phyloP scores from a whole-genome alignment of 2,113 vertebrate species.

The Merops nubicus region DNA sequence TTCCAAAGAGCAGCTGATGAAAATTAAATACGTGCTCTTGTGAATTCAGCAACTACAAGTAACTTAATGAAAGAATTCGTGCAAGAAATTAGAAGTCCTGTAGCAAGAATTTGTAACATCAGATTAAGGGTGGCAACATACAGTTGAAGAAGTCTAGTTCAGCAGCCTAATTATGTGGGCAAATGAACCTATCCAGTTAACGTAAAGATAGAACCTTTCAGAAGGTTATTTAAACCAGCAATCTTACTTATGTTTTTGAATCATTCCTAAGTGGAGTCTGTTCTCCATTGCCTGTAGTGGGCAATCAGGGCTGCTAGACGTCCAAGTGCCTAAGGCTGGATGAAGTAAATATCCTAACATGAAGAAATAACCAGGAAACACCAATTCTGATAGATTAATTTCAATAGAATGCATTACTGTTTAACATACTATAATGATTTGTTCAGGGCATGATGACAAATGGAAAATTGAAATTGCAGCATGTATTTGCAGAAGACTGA shows the following conservation, averaged over 20 bases:
- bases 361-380: not conserved
- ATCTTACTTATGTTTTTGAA: not conserved
- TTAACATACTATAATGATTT: not conserved
- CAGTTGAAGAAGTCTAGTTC: not conserved
- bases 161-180: not conserved
- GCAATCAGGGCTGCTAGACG: not conserved
- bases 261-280: not conserved
- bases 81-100: not conserved
- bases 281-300: not conserved
- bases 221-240: not conserved
- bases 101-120: not conserved
- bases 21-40: not conserved
- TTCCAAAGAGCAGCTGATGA: not conserved
- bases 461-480: not conserved
- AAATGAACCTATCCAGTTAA: not conserved
- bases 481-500: not conserved
- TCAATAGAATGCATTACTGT: not conserved
- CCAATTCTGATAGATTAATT: not conserved
- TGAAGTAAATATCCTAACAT: not conserved
- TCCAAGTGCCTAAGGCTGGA: not conserved
- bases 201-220: not conserved
- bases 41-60: not conserved
- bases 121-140: not conserved
- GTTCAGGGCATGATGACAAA: not conserved
- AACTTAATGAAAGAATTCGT: not conserved